These are phyloP conservation scores for Tringa solitaria DNA, from an alignment of 2,113 vertebrate species.

Conservation along the genomic window DNA sequence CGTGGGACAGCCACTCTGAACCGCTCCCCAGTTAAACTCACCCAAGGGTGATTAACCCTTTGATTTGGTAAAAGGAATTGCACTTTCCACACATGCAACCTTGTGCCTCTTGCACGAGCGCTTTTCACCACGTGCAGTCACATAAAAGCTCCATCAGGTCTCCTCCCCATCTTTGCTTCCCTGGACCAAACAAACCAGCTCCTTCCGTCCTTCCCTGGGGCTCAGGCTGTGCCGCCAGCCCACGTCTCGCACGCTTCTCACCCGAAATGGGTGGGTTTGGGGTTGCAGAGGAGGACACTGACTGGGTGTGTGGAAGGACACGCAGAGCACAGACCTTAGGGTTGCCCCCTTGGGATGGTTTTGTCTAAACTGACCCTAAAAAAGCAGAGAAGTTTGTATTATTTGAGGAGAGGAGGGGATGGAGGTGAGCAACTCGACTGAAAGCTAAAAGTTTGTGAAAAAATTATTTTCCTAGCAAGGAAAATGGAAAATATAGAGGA, in stretches of 20 bases:
- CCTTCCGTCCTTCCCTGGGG: background rate
- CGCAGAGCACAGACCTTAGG: background rate
- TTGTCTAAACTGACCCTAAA: background rate
- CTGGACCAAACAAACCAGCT: background rate
- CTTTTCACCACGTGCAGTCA: rapidly evolving
- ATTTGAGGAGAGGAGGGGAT: background rate
- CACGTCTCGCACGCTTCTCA: rapidly evolving
- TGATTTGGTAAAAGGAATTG: background rate
- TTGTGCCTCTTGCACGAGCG: rapidly evolving
- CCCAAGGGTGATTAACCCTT: rapidly evolving
- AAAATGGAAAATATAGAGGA: background rate
- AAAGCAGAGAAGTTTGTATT: background rate
- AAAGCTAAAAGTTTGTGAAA: rapidly evolving
- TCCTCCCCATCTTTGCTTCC: background rate
- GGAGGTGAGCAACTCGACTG: background rate
- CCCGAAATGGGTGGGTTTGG: background rate
- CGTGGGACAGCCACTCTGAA: rapidly evolving
- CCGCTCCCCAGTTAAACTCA: background rate
- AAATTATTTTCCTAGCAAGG: background rate
- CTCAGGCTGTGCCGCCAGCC: too few species aligned
- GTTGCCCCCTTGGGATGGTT: background rate
- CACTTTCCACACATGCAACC: background rate
- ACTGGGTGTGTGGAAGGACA: background rate
- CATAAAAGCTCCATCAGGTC: rapidly evolving
- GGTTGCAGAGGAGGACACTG: background rate